These are phyloP conservation scores for Prolemur simus DNA, from an alignment of 2,113 vertebrate species.

Conservation along the genomic window DNA sequence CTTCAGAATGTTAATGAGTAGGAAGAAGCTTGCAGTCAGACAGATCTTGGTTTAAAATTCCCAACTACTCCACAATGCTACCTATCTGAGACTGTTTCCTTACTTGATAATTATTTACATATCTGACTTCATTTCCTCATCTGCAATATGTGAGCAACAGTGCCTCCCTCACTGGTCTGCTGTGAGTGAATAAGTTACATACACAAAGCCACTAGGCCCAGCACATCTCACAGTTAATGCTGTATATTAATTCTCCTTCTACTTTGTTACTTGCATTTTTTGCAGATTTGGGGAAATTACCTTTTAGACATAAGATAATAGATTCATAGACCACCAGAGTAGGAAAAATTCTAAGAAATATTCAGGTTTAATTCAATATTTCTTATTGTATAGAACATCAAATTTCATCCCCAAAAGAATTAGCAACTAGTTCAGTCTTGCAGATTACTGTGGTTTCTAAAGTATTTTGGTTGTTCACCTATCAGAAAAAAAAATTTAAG, in stretches of 20 bases:
- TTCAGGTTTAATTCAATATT: background rate
- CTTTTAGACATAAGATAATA: background rate
- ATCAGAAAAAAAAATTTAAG: background rate
- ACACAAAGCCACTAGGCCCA: background rate
- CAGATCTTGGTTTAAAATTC: background rate
- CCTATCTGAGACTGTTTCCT: background rate
- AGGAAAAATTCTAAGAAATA: background rate
- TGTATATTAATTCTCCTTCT: background rate
- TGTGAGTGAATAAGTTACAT: background rate
- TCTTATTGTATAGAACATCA: background rate
- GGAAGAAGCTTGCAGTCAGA: background rate
- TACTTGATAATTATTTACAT: background rate
- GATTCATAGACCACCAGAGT: background rate
- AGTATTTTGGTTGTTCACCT: background rate
- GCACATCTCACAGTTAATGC: background rate
- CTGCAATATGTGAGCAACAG: background rate
- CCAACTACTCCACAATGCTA: background rate
- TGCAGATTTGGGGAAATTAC: background rate
- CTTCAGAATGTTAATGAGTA: constrained; percentile 7
- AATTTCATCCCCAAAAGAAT: background rate
- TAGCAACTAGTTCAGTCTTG: background rate
- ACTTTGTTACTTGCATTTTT: background rate
- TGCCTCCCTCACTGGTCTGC: background rate
- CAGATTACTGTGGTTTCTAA: background rate
- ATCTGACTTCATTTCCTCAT: background rate